Percentiles rank a stretch among this genome's conserved stretches.
phyloP scores from a whole-genome alignment of 2,113 vertebrate species.

The Heliornis fulica region DNA sequence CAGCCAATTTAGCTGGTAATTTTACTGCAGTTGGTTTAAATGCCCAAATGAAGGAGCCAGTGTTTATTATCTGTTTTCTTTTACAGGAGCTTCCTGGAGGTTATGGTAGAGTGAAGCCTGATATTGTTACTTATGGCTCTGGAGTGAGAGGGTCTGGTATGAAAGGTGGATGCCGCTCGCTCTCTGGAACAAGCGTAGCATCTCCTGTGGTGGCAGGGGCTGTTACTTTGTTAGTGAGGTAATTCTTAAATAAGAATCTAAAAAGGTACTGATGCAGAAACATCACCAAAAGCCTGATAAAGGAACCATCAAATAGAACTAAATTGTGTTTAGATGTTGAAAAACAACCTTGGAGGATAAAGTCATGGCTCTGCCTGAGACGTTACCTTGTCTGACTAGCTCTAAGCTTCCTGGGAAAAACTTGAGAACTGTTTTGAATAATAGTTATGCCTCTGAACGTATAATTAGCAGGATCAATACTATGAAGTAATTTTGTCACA shows the following conservation, averaged over 20 bases:
- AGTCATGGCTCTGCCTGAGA: not conserved
- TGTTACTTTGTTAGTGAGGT: slow-evolving; percentile 95
- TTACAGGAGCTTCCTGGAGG: slow-evolving; percentile 92
- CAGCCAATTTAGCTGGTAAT: not conserved
- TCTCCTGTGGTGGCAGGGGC: slow-evolving; percentile 97
- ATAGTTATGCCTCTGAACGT: not conserved
- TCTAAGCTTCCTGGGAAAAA: not conserved
- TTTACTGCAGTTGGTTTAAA: not conserved
- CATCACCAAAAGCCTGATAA: not conserved
- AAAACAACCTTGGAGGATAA: not conserved
- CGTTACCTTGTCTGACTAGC: not conserved
- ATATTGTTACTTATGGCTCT: slow-evolving; percentile 96
- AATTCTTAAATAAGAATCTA: not conserved
- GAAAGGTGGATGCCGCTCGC: slow-evolving; percentile 95
- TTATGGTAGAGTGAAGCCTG: slow-evolving; percentile 94
- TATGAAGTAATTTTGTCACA: not conserved
- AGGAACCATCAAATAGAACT: not conserved
- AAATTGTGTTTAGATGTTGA: not conserved
- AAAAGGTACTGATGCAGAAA: not conserved
- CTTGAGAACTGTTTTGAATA: not conserved
- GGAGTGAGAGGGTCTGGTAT: slow-evolving; percentile 95
- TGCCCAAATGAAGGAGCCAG: not conserved
- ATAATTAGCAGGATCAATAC: not conserved
- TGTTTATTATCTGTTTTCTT: not conserved
- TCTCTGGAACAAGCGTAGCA: slow-evolving; percentile 97